phyloP scores from a whole-genome alignment of 2,113 vertebrate genomes.

The Helogale parvula region DNA sequence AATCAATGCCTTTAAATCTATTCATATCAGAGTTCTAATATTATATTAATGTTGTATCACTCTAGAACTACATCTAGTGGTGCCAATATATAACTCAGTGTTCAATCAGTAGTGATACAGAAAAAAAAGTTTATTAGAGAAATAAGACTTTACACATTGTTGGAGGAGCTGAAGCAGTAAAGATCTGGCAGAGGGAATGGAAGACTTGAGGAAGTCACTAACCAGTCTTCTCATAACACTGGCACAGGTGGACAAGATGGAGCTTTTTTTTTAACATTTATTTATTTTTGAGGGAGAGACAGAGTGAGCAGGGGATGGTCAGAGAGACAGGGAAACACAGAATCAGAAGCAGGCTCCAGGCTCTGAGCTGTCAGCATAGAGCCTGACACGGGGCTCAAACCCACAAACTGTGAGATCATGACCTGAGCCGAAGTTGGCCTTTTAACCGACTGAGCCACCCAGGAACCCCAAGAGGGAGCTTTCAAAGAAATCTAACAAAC shows the following conservation, averaged over 20 bases:
- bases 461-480: not conserved
- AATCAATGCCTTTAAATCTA: not conserved
- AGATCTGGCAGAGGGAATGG: not conserved
- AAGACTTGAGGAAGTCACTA: not conserved
- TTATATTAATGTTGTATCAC: not conserved
- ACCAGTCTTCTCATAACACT: not conserved
- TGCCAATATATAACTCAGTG: not conserved
- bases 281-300: no score
- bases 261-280: not conserved
- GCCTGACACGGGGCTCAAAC: no score
- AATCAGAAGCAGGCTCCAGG: no score
- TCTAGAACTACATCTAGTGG: not conserved
- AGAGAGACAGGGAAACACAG: no score
- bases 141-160: not conserved
- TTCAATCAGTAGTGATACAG: not conserved
- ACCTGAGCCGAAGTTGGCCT: no score
- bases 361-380: no score
- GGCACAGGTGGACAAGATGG: not conserved
- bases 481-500: not conserved
- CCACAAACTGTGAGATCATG: no score
- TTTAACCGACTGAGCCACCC: no score
- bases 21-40: not conserved
- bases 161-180: not conserved
- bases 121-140: not conserved
- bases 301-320: no score